Base-by-base conservation (phyloP, 1,140 invertebrate genomes). In the Aradophagus sp. region DNA sequence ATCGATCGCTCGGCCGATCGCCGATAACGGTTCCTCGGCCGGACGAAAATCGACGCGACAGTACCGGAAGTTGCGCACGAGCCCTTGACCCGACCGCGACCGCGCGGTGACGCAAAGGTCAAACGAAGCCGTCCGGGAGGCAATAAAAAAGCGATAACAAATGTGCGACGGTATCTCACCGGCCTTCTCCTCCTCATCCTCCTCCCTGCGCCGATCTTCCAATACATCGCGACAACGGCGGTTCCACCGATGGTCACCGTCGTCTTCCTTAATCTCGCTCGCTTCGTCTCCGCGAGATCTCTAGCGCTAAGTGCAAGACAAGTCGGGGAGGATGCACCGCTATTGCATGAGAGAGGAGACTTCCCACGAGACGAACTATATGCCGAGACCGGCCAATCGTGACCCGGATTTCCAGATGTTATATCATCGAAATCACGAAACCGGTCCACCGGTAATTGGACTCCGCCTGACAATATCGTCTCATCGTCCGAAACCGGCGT, bases 321-420 rank as follows among this genome's bases (percentile, higher is more conserved):
- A 53, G 39, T 31, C 17, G 11, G n/a, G 17, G 15, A 35, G 32
- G 38, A 66, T 56, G 48, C 62, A 66, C 62, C 62, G 62, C 62
- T 50, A 48, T 50, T 39, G 53, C 53, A 36, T 53, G 63, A 48
- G 36, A 27, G 19, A 35, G 41, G 50, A 42, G 42, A 34, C 65
- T 68, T 68, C 65, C 65, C 65, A 68, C 65, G 65, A 59, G 65
- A 53, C 23, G 41, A 11, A 42, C 47, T 53, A 13, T 50, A 50
- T 61, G 55, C 39, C 26, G 26, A 41, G 53, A 53, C 38, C 53
- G 53, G 47, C 38, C 53, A 68, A 59, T 68, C 63, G 47, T 68
- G 63, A 68, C 65, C 65, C 65, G 65, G 65, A 68, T 70, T 67
- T 52, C 13, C 34, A 52, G 63, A 67, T 68, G 63, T 68, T 58